phyloP scores from a whole-genome alignment of 2,797 vertebrate genomes.

The Fistularia tabacaria region DNA sequence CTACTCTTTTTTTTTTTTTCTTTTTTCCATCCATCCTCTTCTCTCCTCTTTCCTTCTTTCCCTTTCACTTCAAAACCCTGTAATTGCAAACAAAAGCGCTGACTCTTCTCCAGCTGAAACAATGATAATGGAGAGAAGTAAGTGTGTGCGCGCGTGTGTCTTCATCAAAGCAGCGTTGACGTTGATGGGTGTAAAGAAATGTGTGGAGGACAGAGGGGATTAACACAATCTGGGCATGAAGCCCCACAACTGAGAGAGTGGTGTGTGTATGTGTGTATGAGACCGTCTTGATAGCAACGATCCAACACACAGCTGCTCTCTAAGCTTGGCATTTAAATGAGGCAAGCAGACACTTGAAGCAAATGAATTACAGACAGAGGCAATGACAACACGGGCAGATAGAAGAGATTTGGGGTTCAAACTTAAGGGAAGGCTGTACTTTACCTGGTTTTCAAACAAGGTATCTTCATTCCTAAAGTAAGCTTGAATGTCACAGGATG shows the following conservation, averaged over 20 bases:
- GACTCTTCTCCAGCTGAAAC: constrained; percentile 76
- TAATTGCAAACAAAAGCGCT: constrained; percentile 82
- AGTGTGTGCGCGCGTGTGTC: constrained; percentile 41
- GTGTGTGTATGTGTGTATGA: constrained; percentile 32
- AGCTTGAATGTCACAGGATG: too few species aligned
- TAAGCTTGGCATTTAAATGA: constrained; percentile 67
- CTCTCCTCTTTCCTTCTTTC: constrained; percentile 54
- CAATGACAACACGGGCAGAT: constrained; percentile 42
- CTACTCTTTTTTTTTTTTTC: constrained; percentile 41
- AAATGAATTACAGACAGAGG: constrained; percentile 62
- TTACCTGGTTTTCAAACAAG: constrained; percentile 4
- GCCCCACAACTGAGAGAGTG: constrained; percentile 54
- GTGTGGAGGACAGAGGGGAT: constrained; percentile 70
- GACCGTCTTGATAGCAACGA: constrained; percentile 65
- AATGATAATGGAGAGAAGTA: constrained; percentile 73
- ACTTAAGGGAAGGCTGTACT: constrained; percentile 51
- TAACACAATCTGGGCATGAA: constrained; percentile 73
- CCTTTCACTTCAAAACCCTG: constrained; percentile 73
- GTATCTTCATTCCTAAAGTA: too few species aligned
- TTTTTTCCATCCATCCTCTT: constrained; percentile 65
- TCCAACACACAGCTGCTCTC: constrained; percentile 67
- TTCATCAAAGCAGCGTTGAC: constrained; percentile 69
- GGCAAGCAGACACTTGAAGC: constrained; percentile 60
- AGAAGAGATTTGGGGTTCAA: constrained; percentile 44
- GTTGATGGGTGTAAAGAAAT: constrained; percentile 70